These are phyloP conservation scores for Eupeodes latifasciatus DNA, from an alignment of 2,888 invertebrate species.

Conservation along the genomic window DNA sequence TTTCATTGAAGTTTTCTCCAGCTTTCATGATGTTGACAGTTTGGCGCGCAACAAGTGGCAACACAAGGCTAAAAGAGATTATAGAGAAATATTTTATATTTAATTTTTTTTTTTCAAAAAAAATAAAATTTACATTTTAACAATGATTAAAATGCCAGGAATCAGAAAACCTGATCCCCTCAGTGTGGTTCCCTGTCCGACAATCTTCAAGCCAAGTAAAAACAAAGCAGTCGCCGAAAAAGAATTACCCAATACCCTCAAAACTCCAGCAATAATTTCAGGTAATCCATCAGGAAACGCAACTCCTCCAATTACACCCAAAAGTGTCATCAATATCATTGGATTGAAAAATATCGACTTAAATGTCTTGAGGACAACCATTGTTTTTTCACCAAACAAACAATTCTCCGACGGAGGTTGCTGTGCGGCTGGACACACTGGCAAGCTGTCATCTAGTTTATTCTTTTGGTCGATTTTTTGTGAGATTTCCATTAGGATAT, in stretches of 20 bases:
- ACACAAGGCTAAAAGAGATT: conserved; percentile 86
- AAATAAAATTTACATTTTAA: conserved; percentile 90
- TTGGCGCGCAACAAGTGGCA: conserved; percentile 94
- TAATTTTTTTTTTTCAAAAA: conserved; percentile 6
- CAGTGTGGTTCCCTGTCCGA: conserved; percentile 93
- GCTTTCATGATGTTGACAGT: conserved; percentile 90
- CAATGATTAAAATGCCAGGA: conserved; percentile 94
- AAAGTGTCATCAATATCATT: conserved; percentile 95
- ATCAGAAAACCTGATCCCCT: conserved; percentile 91
- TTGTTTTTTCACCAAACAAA: conserved; percentile 79
- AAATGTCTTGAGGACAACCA: conserved; percentile 84
- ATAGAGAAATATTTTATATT: conserved; percentile 6
- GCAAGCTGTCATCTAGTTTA: conserved; percentile 79
- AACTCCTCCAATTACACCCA: conserved; percentile 94
- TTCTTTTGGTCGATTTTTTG: conserved; percentile 83
- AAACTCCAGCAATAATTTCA: conserved; percentile 89
- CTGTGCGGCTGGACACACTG: conserved; percentile 81
- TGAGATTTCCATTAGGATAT: conserved; percentile 93
- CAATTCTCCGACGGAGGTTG: conserved; percentile 79
- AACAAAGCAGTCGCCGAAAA: conserved; percentile 97
- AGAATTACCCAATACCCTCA: conserved; percentile 93
- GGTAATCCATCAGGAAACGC: conserved; percentile 92
- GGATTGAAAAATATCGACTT: conserved; percentile 94
- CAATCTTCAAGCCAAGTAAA: conserved; percentile 95
- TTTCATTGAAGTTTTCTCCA: conserved; percentile 89